These are phyloP conservation scores for Acipenser ruthenus DNA, from an alignment of 2,797 vertebrate species.

Conservation along the genomic window DNA sequence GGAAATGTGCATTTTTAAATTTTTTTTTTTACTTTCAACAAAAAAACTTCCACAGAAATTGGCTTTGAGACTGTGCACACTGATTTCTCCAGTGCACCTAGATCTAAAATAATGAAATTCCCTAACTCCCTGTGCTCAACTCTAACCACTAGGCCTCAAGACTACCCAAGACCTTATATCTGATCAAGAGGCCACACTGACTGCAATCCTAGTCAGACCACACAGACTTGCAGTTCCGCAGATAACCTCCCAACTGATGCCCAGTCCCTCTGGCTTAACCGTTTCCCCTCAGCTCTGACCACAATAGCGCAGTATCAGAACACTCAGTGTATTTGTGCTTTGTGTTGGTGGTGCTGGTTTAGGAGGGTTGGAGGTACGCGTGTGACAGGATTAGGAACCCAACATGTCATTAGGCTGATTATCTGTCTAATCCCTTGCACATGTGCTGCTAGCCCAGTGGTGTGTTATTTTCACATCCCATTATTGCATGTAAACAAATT, in stretches of 20 bases:
- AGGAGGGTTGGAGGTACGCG: constrained; percentile 20
- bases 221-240: constrained; percentile 18
- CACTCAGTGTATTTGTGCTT: constrained; percentile 37
- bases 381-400: constrained; percentile 43
- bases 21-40: too few species aligned
- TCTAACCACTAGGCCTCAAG: too few species aligned
- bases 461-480: constrained; percentile 49
- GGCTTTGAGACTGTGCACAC: too few species aligned
- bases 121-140: too few species aligned
- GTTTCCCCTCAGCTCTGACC: constrained; percentile 15
- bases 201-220: constrained; percentile 6
- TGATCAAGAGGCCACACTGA: constrained; percentile 4
- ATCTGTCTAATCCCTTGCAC: constrained; percentile 45
- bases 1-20: too few species aligned
- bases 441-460: constrained; percentile 40
- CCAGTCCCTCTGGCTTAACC: constrained; percentile 10
- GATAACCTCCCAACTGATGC: constrained; percentile 24
- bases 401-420: constrained; percentile 35
- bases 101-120: too few species aligned
- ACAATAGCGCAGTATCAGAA: constrained; percentile 32
- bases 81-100: too few species aligned
- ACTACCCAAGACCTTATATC: too few species aligned
- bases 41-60: too few species aligned
- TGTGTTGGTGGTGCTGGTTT: constrained; percentile 43
- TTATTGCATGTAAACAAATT: constrained; percentile 46